These are phyloP conservation scores for Theonella swinhoei DNA, from an alignment of 37 sponge, comb jelly and placozoan species.

Conservation along the genomic window DNA sequence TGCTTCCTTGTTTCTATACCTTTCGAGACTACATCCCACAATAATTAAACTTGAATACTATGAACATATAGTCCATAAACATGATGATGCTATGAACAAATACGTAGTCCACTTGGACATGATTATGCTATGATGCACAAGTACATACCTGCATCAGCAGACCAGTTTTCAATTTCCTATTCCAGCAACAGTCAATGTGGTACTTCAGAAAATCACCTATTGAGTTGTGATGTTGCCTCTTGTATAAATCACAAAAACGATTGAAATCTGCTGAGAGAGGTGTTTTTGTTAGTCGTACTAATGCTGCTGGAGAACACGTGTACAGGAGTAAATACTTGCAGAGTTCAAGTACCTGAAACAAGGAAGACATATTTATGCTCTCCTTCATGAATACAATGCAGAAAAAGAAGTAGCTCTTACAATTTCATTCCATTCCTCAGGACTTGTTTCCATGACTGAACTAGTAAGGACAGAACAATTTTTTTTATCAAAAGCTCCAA, in stretches of 20 bases:
- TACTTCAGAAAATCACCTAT: conserved; percentile 43
- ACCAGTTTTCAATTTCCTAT: neutral
- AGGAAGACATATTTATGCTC: too few species aligned
- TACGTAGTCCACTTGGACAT: too few species aligned
- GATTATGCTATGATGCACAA: too few species aligned
- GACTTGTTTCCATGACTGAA: neutral
- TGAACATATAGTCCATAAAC: too few species aligned
- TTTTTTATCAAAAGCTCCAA: too few species aligned
- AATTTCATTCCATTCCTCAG: conserved; percentile 7
- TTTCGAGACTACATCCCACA: too few species aligned
- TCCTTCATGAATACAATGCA: too few species aligned
- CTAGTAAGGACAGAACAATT: too few species aligned
- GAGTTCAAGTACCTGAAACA: conserved; percentile 35
- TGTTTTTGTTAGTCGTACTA: conserved; percentile 37
- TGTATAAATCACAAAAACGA: conserved; percentile 12
- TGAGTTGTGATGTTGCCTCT: conserved; percentile 44
- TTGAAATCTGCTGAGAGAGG: neutral
- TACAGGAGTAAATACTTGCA: conserved; percentile 58
- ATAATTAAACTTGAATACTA: too few species aligned
- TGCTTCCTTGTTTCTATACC: too few species aligned
- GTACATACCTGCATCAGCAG: conserved; percentile 30
- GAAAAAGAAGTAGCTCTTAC: too few species aligned
- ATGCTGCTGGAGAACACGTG: conserved; percentile 70
- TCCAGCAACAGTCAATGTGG: conserved; percentile 9
- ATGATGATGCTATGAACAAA: too few species aligned